These are phyloP conservation scores for Clytia hemisphaerica DNA, from an alignment of 30 jellyfish, hydroid and myxozoan genomes.

Conservation along the genomic window DNA sequence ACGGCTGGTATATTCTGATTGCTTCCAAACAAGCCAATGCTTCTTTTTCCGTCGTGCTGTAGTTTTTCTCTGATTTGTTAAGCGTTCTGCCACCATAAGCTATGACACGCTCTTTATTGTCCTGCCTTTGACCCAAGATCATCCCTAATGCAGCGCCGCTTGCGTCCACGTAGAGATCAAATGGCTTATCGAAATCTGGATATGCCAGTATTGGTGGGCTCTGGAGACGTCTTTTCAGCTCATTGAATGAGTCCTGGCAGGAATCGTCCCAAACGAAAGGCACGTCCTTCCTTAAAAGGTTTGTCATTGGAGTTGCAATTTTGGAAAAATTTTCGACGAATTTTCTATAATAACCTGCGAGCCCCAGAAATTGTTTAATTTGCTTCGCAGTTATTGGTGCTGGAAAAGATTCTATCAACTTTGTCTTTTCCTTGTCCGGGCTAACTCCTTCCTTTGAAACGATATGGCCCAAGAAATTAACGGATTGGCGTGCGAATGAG, in stretches of 20 bases:
- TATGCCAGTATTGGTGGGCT: constrained; percentile 36
- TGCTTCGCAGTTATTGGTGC: constrained; percentile 16
- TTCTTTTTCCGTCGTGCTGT: constrained; percentile 36
- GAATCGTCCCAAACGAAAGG: constrained; percentile 14
- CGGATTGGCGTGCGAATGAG: constrained; percentile 27
- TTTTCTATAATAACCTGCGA: constrained; percentile 34
- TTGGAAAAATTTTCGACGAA: constrained; percentile 24
- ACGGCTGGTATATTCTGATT: constrained; percentile 28
- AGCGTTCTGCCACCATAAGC: constrained; percentile 34
- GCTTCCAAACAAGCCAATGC: constrained; percentile 52
- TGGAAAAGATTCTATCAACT: constrained; percentile 13
- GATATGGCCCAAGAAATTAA: constrained; percentile 41
- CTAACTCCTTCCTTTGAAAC: constrained; percentile 44
- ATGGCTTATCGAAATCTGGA: no score
- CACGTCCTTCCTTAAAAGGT: constrained; percentile 7
- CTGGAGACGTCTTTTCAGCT: constrained; percentile 2
- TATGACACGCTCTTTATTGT: constrained; percentile 9
- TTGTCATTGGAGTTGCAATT: constrained; percentile 31
- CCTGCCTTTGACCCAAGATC: constrained; percentile 19
- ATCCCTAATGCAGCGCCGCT: constrained; percentile 33
- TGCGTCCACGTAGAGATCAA: no score
- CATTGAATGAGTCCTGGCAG: constrained; percentile 20
- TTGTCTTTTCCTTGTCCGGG: constrained; percentile 41
- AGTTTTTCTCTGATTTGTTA: constrained; percentile 19
- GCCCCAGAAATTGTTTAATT: constrained; percentile 4